Conservation (phyloP, 92 coral and sea anemone genomes). For the Zoanthus gigantus region DNA sequence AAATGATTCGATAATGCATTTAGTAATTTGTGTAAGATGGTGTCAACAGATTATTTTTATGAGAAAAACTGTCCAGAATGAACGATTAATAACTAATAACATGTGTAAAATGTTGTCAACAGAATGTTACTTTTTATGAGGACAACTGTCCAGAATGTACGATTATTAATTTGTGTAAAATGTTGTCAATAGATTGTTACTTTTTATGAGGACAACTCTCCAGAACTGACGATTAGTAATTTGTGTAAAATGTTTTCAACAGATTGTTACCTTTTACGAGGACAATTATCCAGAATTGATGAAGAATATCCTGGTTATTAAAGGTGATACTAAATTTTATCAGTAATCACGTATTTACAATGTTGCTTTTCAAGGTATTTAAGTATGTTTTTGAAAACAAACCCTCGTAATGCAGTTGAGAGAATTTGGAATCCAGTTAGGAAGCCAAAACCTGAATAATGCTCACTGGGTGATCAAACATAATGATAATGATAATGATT, state of each 20-base stretch:
- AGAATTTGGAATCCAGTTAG: neutral
- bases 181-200: too few relatives aligned
- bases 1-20: too few relatives aligned
- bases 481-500: too few relatives aligned
- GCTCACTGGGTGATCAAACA: too few relatives aligned
- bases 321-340: slow-evolving; percentile 53
- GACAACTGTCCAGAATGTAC: too few relatives aligned
- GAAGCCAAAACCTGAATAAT: too few relatives aligned
- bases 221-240: neutral
- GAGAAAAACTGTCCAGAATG: slow-evolving; percentile 83
- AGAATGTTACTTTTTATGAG: too few relatives aligned
- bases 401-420: neutral
- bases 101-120: too few relatives aligned
- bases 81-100: slow-evolving; percentile 60
- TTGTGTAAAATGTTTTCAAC: neutral
- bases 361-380: neutral
- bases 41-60: slow-evolving; percentile 69
- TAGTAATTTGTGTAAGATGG: neutral
- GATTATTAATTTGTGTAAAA: neutral
- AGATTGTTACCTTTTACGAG: slow-evolving; percentile 80
- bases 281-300: slow-evolving; percentile 83
- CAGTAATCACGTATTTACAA: neutral
- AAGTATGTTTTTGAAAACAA: too few relatives aligned
- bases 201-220: too few relatives aligned
- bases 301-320: slow-evolving; percentile 76